These are phyloP conservation scores for Macrotus californicus DNA, from an alignment of 2,113 vertebrate species.

Conservation along the genomic window DNA sequence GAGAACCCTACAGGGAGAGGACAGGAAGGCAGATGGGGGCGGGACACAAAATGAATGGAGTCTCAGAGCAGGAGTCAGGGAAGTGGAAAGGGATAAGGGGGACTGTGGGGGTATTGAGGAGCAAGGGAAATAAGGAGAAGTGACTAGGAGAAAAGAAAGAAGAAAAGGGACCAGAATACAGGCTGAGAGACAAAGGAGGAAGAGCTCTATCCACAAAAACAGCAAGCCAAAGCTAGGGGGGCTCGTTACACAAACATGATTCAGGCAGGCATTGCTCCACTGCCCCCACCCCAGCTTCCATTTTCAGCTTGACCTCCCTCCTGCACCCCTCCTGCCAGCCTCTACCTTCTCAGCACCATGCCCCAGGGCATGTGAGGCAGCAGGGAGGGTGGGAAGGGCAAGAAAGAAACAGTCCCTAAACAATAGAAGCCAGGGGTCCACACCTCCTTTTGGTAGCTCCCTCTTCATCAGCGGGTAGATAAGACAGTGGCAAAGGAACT, in stretches of 20 bases:
- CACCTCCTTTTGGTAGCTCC: neutral
- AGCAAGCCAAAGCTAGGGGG: neutral
- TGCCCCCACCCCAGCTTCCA: neutral
- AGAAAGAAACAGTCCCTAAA: neutral
- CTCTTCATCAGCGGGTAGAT: neutral
- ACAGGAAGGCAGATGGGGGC: neutral
- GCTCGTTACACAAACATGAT: neutral
- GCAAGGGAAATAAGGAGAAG: neutral
- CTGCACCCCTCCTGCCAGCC: neutral
- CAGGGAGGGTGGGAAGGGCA: neutral
- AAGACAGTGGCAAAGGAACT: neutral
- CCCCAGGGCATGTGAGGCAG: neutral
- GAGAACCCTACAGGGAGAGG: neutral
- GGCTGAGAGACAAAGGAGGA: conserved; percentile 29
- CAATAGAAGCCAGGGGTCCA: neutral
- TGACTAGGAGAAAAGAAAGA: neutral
- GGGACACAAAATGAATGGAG: neutral
- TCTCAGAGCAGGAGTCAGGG: neutral
- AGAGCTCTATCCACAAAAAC: neutral
- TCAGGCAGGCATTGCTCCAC: rapidly evolving
- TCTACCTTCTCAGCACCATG: neutral
- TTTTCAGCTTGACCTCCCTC: conserved; percentile 40
- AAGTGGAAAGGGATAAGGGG: neutral
- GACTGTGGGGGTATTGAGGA: neutral
- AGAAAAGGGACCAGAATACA: neutral